A percentile compares a stretch with the other conserved stretches of the same genome.
Evolutionary conservation across 2,113 vertebrate genomes (phyloP).

Genomic region (Equus przewalskii): DNA sequence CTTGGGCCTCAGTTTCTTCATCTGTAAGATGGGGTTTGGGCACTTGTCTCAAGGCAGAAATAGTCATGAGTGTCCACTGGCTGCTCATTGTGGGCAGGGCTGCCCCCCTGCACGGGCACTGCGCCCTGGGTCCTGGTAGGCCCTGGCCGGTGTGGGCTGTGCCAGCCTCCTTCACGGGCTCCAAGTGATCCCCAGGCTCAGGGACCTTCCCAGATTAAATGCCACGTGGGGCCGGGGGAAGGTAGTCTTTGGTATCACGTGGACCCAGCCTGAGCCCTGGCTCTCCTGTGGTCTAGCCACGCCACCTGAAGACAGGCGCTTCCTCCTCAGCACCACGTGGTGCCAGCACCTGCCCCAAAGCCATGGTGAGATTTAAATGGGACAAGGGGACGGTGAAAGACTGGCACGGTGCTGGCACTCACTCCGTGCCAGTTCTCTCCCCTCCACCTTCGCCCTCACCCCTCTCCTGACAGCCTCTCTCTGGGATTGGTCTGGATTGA

Average conservation of each 20-base stretch:
- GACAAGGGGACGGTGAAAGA: not conserved
- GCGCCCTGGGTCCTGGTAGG: not conserved
- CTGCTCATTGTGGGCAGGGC: not conserved
- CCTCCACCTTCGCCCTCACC: not conserved
- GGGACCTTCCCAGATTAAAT: not conserved
- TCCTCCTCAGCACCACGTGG: not conserved
- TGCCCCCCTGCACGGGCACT: not conserved
- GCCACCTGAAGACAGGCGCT: not conserved
- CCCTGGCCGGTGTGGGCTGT: not conserved
- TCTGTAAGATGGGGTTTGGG: not conserved
- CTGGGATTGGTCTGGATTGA: not conserved
- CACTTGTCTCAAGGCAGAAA: not conserved
- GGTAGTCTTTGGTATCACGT: not conserved
- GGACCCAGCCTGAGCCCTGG: not conserved
- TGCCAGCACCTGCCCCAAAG: not conserved
- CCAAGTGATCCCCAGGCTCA: not conserved
- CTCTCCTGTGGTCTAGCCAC: not conserved
- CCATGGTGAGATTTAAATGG: not conserved
- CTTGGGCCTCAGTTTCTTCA: conserved; percentile 72
- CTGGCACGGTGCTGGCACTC: not conserved
- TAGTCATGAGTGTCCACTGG: not conserved
- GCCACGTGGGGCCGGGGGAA: accelerated
- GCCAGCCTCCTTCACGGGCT: not conserved
- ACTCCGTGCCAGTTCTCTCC: not conserved
- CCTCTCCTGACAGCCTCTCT: not conserved